Evolutionary conservation across 2,113 vertebrate genomes (phyloP).

Genomic region (Ictalurus furcatus): DNA sequence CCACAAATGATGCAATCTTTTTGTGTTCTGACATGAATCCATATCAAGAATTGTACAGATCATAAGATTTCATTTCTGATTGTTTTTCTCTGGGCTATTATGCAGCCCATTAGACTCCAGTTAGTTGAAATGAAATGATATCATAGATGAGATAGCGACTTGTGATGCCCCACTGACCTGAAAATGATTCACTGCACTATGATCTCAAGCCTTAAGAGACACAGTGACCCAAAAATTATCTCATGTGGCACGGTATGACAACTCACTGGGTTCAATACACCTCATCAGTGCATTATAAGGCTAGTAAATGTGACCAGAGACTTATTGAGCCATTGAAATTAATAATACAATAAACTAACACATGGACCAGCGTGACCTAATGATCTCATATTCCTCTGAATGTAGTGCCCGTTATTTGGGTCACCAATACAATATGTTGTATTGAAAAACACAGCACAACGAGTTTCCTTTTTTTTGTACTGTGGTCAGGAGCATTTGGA

Average conservation of each 20-base stretch:
- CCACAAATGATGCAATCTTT: background rate
- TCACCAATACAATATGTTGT: background rate
- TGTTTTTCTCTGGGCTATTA: constrained; percentile 17
- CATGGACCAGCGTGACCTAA: constrained; percentile 18
- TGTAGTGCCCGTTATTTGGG: constrained; percentile 19
- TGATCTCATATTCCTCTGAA: constrained; percentile 42
- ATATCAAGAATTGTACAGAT: constrained; percentile 3
- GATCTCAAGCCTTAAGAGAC: constrained; percentile 47
- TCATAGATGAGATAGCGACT: constrained; percentile 39
- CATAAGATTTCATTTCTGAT: background rate
- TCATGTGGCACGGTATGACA: constrained; percentile 46
- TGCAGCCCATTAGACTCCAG: constrained; percentile 33
- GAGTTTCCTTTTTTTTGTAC: constrained; percentile 11
- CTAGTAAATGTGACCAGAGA: constrained; percentile 43
- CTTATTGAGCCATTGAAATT: constrained; percentile 29
- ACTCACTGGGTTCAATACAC: constrained; percentile 46
- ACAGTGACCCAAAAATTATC: constrained; percentile 59
- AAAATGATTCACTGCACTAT: constrained; percentile 49
- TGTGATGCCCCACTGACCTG: constrained; percentile 47
- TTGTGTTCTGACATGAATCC: background rate
- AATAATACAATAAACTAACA: constrained; percentile 33
- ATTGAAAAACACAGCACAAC: background rate
- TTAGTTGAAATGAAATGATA: constrained; percentile 48
- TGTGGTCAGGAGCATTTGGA: constrained; percentile 17
- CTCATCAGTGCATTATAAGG: constrained; percentile 32